Evolutionary conservation across 2,113 vertebrate species (phyloP).

Genomic region (Tyrannus savana): DNA sequence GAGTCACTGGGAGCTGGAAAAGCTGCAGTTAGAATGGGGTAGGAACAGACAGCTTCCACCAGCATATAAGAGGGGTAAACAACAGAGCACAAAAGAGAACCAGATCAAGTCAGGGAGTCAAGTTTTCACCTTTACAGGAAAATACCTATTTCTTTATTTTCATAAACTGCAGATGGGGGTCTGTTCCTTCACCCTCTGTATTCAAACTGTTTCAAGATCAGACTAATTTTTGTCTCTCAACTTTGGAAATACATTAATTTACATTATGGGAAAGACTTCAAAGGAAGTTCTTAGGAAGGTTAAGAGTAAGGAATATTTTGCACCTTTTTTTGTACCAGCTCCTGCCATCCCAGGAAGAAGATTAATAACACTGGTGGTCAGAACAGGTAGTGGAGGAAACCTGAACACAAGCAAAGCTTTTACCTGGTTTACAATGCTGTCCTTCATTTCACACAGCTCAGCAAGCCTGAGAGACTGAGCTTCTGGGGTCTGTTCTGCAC

Average conservation of each 20-base stretch:
- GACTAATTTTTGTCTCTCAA: neutral
- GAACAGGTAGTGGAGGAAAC: neutral
- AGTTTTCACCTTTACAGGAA: neutral
- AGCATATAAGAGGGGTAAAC: neutral
- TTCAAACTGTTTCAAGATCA: neutral
- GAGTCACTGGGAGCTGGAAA: neutral
- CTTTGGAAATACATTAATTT: neutral
- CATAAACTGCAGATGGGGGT: neutral
- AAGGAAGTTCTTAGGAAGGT: neutral
- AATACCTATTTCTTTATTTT: neutral
- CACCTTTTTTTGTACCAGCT: neutral
- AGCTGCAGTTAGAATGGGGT: neutral
- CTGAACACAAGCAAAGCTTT: neutral
- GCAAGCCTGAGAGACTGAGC: constrained; percentile 17
- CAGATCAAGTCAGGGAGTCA: neutral
- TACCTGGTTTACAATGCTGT: constrained; percentile 77
- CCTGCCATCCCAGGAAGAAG: neutral
- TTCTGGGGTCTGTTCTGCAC: neutral
- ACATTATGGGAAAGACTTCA: neutral
- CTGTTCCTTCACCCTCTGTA: neutral
- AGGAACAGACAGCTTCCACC: neutral
- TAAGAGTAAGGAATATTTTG: neutral
- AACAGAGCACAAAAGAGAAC: neutral
- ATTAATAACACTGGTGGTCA: neutral
- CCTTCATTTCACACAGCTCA: constrained; percentile 59